Evolutionary conservation across 2,888 invertebrate species (phyloP).

Genomic region (Pachymerium ferrugineum): DNA sequence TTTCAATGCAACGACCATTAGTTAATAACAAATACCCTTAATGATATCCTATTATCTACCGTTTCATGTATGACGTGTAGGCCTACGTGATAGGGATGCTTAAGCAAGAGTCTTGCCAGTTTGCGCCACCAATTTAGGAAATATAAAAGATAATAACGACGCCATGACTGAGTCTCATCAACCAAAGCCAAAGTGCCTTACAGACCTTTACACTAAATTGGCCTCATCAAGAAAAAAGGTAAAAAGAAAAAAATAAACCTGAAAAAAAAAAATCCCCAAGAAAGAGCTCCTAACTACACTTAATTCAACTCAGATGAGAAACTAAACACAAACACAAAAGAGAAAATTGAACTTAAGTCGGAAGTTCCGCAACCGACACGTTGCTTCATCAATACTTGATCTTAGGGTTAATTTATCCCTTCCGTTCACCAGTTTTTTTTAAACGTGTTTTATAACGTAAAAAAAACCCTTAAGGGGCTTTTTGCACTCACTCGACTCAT

Average conservation of each 20-base stretch:
- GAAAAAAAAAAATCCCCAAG: not conserved
- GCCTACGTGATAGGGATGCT: not conserved
- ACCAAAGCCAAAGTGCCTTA: not conserved
- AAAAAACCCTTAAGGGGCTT: not conserved
- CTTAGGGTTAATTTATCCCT: not conserved
- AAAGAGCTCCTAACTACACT: not conserved
- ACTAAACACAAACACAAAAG: not conserved
- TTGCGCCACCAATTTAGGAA: slow-evolving; percentile 1
- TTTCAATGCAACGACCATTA: not conserved
- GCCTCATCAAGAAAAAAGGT: not conserved
- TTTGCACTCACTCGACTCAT: not conserved
- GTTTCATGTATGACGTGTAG: not conserved
- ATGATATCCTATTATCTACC: not conserved
- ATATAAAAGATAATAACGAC: not conserved
- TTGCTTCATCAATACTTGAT: not conserved
- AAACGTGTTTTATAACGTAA: not conserved
- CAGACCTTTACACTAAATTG: not conserved
- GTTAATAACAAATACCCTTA: not conserved
- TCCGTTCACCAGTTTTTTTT: not conserved
- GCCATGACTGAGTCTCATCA: not conserved
- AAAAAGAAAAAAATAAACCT: not conserved
- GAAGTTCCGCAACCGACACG: not conserved
- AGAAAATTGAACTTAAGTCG: not conserved
- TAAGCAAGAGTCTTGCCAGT: not conserved
- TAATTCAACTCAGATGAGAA: not conserved